These are phyloP conservation scores for Vannuccia rotundouncinata DNA, from an alignment of 2,888 invertebrate genomes.

Conservation along the genomic window DNA sequence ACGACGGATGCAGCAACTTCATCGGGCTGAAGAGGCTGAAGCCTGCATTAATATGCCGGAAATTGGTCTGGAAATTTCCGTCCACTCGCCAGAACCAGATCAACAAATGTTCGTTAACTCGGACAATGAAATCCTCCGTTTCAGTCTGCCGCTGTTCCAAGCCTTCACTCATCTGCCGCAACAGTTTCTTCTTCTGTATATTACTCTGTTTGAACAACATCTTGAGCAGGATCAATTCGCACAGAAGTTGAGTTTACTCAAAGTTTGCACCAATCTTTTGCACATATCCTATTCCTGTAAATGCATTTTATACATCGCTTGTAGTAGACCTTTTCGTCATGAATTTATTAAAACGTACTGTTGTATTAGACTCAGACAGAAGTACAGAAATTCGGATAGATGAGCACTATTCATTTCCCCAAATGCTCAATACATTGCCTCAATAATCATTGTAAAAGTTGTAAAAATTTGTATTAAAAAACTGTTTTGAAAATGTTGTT, in stretches of 20 bases:
- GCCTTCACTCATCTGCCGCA: neutral
- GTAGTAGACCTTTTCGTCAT: neutral
- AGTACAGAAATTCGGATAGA: too few species aligned
- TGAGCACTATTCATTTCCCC: too few species aligned
- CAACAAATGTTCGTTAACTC: neutral
- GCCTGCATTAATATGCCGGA: neutral
- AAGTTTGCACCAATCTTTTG: slow-evolving; percentile 1
- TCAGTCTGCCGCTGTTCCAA: slow-evolving; percentile 10
- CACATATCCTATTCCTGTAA: slow-evolving; percentile 9
- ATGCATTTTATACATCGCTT: neutral
- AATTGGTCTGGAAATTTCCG: neutral
- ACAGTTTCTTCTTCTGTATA: neutral
- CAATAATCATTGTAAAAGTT: too few species aligned
- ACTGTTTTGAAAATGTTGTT: too few species aligned
- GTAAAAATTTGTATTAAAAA: too few species aligned
- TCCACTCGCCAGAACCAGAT: neutral
- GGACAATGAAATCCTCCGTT: neutral
- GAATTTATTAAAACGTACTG: neutral
- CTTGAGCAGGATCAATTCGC: neutral
- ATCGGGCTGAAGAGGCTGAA: neutral
- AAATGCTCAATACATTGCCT: too few species aligned
- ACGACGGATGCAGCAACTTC: neutral
- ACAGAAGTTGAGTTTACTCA: neutral
- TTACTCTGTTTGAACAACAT: slow-evolving; percentile 2
- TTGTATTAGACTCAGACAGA: neutral